Evolutionary conservation across 2,113 vertebrate species (phyloP).

Genomic region (Corythornis vintsioides): DNA sequence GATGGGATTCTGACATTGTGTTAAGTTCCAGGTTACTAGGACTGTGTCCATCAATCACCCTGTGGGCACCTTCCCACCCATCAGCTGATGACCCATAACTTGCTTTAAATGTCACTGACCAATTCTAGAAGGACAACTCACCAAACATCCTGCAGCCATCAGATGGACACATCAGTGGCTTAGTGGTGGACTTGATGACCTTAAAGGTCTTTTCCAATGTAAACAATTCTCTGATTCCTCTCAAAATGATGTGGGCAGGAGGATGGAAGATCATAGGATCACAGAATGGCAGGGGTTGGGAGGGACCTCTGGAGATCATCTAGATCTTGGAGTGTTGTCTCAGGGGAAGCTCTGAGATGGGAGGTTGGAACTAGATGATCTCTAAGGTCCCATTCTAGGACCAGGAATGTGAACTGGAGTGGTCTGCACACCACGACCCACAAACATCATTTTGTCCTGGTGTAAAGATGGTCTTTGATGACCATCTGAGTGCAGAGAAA

Average conservation of each 20-base stretch:
- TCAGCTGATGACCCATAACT: fast-evolving
- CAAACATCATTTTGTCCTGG: neutral
- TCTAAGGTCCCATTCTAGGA: neutral
- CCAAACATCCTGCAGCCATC: neutral
- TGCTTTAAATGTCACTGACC: neutral
- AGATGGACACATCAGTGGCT: neutral
- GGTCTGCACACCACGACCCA: neutral
- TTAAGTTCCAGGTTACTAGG: neutral
- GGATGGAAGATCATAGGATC: neutral
- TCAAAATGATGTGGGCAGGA: neutral
- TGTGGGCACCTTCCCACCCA: neutral
- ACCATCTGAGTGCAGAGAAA: neutral
- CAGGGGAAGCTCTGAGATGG: neutral
- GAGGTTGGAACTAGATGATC: neutral
- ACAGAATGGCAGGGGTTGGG: neutral
- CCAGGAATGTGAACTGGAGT: neutral
- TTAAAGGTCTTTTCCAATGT: no score
- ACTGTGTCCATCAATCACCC: neutral
- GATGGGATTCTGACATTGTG: no score
- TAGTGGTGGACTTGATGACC: no score
- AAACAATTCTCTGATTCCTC: neutral
- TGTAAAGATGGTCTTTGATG: neutral
- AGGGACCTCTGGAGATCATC: neutral
- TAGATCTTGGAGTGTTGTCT: neutral
- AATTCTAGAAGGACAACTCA: neutral